Evolutionary conservation across 2,797 vertebrate genomes (phyloP), one percentile per base, ranked within the genome.

Genomic region (Sebastolobus altivelis): DNA sequence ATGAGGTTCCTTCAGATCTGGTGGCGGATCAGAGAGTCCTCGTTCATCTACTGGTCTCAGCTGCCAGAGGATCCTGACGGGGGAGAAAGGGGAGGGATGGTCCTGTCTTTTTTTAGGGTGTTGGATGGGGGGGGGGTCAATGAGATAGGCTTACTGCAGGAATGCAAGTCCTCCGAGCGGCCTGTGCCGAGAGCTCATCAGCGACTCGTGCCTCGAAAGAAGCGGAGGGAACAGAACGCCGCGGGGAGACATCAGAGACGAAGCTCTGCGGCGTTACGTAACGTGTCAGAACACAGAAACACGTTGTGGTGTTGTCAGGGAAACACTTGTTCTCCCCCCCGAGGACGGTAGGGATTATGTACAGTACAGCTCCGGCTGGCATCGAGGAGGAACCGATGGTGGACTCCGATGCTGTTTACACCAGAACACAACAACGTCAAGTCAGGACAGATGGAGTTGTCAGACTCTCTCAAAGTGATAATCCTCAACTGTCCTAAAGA

Each of bases 81-180:
- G 94, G 92, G 90, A 84, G 70, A 66, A 58, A 55, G 77, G 62
- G 80, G 76, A 25, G 73, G 82, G 71, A 97, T 91, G 94, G 95
- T 94, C 94, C 40, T 11, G 61, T 92, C 93, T 96, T 96, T 89
- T 93, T 97, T 97, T 97, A 96, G 96, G 93, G 95, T 95, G 94
- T 94, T 49, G 65, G 72, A n/a, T 93, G 43, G 25, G 38, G 90
- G 95, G 95, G 94, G 95, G 94, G 95, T 97, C 96, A 96, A 90
- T 94, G 85, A 95, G 96, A 96, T 94, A 95, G 96, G 94, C 95
- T 96, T 96, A 96, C 90, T 91, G 91, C 92, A 95, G 96, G 96
- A 96, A 96, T 97, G 95, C 93, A 93, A 96, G 95, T 90, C 93
- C 94, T 82, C 94, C 91, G 58, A 94, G 93, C 93, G 92, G 94